phyloP scores from a whole-genome alignment of 2,888 invertebrate genomes.

The Leuctra nigra region DNA sequence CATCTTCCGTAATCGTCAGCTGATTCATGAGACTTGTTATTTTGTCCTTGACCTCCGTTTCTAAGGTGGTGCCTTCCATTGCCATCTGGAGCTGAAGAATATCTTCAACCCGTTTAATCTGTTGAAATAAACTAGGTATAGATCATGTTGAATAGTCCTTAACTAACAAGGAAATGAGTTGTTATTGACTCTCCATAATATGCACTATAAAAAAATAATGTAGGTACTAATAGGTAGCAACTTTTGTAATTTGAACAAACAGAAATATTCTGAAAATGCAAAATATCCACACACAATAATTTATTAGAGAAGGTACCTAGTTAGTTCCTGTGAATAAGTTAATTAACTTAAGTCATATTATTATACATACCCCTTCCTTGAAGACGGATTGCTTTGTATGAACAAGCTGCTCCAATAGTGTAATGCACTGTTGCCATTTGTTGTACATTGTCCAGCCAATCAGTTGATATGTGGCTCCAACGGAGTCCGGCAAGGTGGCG shows the following conservation, averaged over 20 bases:
- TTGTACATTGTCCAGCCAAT: conserved; percentile 60
- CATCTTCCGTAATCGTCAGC: conserved; percentile 8
- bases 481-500: conserved; percentile 41
- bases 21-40: conserved; percentile 20
- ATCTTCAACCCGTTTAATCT: conserved; percentile 43
- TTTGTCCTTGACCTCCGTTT: conserved; percentile 22
- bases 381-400: conserved; percentile 38
- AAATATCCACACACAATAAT: too few relatives aligned
- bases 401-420: conserved; percentile 33
- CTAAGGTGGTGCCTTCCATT: conserved; percentile 18
- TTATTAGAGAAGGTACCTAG: too few relatives aligned
- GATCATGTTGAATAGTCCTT: too few relatives aligned
- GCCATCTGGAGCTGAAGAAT: conserved; percentile 33
- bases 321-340: too few relatives aligned
- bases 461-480: conserved; percentile 52
- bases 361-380: conserved; percentile 38
- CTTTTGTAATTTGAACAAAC: too few relatives aligned
- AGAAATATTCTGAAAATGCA: too few relatives aligned
- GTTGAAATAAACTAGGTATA: too few relatives aligned
- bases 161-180: too few relatives aligned
- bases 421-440: conserved; percentile 52
- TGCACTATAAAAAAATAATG: too few relatives aligned
- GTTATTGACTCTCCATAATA: too few relatives aligned
- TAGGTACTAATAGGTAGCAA: too few relatives aligned
- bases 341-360: too few relatives aligned